Percentiles rank a stretch among this genome's conserved stretches.
These are phyloP conservation scores for Corythoichthys haematopterus DNA, from an alignment of 2,113 vertebrate species.

Conservation along the genomic window DNA sequence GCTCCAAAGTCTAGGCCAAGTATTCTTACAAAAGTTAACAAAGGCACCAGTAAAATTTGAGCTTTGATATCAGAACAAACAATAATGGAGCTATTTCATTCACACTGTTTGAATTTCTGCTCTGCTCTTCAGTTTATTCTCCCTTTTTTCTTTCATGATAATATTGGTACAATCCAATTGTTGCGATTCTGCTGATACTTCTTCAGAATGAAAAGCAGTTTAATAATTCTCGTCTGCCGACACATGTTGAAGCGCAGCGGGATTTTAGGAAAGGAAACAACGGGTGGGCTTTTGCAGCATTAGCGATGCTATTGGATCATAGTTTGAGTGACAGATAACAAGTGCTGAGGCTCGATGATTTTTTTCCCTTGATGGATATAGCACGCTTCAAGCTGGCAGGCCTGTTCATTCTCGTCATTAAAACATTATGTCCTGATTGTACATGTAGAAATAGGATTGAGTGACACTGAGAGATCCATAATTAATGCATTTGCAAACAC, in stretches of 20 bases:
- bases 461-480: constrained; percentile 16
- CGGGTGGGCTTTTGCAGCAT: constrained; percentile 54
- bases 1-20: constrained; percentile 26
- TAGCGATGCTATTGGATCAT: constrained; percentile 53
- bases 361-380: constrained; percentile 14
- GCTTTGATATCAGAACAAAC: constrained; percentile 20
- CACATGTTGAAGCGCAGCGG: constrained; percentile 56
- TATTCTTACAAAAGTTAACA: constrained; percentile 49
- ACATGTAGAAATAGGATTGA: constrained; percentile 20
- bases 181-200: constrained; percentile 47
- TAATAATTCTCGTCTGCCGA: constrained; percentile 53
- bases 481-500: constrained; percentile 9
- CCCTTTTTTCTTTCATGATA: constrained; percentile 48
- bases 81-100: constrained; percentile 5
- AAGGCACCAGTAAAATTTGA: constrained; percentile 30
- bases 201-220: constrained; percentile 53
- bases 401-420: constrained; percentile 37
- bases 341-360: constrained; percentile 37
- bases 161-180: constrained; percentile 58
- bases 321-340: constrained; percentile 62
- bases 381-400: constrained; percentile 18
- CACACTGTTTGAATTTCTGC: constrained; percentile 13
- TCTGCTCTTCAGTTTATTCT: constrained; percentile 35
- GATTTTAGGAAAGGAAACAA: constrained; percentile 53
- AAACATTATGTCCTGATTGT: constrained; percentile 6